Percentiles rank a stretch among this genome's conserved stretches.
Evolutionary conservation across 1,140 invertebrate genomes (phyloP).

Genomic region (Zaprionus tsacasi): DNA sequence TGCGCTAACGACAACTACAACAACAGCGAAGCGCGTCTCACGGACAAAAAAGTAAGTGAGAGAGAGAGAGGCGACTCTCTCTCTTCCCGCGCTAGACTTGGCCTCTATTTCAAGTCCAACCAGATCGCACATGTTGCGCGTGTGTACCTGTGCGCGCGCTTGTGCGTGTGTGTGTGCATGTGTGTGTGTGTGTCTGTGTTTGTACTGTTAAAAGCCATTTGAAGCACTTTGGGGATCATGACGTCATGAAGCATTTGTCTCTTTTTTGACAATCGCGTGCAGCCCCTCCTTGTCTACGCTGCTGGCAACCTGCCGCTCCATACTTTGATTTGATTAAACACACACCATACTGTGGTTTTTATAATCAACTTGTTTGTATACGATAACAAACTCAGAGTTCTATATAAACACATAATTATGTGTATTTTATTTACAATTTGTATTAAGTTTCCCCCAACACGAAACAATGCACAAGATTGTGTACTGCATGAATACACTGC

Average conservation of each 20-base stretch:
- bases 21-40: conserved; percentile 6
- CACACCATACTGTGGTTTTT: neutral
- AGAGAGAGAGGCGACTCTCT: conserved; percentile 2
- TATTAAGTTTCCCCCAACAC: neutral
- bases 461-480: conserved; percentile 5
- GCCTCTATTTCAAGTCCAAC: conserved; percentile 76
- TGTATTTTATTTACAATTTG: neutral
- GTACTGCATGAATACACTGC: neutral
- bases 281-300: neutral
- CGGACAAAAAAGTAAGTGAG: neutral
- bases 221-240: conserved; percentile 25
- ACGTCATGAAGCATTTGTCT: conserved; percentile 29
- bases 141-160: conserved; percentile 16
- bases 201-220: conserved; percentile 9
- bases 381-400: conserved; percentile 26
- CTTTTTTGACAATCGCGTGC: neutral
- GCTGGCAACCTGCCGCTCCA: neutral
- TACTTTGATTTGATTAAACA: conserved; percentile 7
- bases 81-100: conserved; percentile 38
- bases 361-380: conserved; percentile 49
- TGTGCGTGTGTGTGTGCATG: neutral
- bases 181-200: conserved; percentile 9
- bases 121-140: conserved; percentile 48
- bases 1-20: conserved; percentile 11
- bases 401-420: conserved; percentile 2